Evolutionary conservation across 2,888 invertebrate species (phyloP).

Genomic region (Ceratothoa steindachneri): DNA sequence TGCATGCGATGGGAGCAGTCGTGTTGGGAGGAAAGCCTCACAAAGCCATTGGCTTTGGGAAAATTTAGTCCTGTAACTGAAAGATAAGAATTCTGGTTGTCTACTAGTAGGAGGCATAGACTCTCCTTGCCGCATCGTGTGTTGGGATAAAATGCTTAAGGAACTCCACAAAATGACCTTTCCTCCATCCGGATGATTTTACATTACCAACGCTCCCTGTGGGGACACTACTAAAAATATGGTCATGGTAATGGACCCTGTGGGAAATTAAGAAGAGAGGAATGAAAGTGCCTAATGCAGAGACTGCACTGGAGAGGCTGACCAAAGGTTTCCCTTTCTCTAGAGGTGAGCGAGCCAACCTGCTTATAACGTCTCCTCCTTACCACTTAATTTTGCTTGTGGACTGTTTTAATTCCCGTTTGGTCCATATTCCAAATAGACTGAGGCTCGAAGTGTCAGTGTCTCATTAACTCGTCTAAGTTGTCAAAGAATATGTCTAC

Average conservation of each 20-base stretch:
- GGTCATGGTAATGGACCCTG: constrained; percentile 50
- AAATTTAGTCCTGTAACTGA: constrained; percentile 48
- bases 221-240: constrained; percentile 52
- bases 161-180: constrained; percentile 48
- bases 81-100: constrained; percentile 52
- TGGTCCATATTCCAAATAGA: background rate
- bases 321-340: constrained; percentile 52
- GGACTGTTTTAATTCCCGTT: constrained; percentile 51
- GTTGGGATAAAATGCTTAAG: constrained; percentile 51
- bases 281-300: constrained; percentile 51
- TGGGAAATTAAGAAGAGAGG: constrained; percentile 54
- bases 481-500: constrained; percentile 49
- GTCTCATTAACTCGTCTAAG: constrained; percentile 48
- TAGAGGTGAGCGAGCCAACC: constrained; percentile 52
- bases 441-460: background rate
- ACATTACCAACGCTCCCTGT: constrained; percentile 51
- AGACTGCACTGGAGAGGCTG: constrained; percentile 50
- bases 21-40: constrained; percentile 51
- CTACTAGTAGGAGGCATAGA: constrained; percentile 49
- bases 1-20: too few relatives aligned
- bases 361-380: constrained; percentile 52
- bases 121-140: constrained; percentile 49
- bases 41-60: constrained; percentile 51
- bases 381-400: constrained; percentile 52
- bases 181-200: constrained; percentile 50